These are phyloP conservation scores for Sphenopsis melanotis DNA, from an alignment of 2,797 vertebrate genomes.

Conservation along the genomic window DNA sequence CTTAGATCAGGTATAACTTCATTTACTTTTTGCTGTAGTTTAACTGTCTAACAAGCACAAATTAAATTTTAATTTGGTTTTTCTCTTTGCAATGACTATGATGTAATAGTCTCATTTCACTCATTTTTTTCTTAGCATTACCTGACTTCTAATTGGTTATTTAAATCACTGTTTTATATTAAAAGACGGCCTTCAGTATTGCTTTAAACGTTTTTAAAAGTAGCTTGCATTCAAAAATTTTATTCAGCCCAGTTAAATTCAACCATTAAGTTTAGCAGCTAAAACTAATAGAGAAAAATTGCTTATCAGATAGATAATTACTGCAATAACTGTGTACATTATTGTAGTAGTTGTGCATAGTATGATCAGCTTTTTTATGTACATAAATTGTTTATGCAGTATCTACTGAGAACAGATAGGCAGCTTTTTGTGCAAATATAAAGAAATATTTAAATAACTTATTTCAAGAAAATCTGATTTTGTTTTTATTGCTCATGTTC, in stretches of 20 bases:
- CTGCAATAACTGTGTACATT: background rate
- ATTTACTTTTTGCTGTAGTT: constrained; percentile 25
- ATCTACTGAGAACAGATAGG: background rate
- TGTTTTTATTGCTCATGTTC: background rate
- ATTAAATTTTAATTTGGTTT: constrained; percentile 24
- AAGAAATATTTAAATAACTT: background rate
- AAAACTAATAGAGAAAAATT: background rate
- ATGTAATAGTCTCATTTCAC: background rate
- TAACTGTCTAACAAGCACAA: constrained; percentile 27
- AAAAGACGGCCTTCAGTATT: background rate
- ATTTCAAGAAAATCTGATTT: background rate
- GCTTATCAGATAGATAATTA: background rate
- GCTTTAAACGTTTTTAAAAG: background rate
- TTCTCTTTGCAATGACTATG: background rate
- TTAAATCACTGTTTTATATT: background rate
- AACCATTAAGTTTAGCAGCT: background rate
- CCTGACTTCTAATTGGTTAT: background rate
- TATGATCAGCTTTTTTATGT: background rate
- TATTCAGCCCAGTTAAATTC: background rate
- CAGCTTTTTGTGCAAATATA: background rate
- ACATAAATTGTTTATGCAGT: background rate
- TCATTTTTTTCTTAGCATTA: background rate
- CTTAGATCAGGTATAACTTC: constrained; percentile 30
- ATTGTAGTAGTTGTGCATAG: background rate
- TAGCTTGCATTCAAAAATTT: background rate